A percentile compares a stretch with the other conserved stretches of the same genome.
These are phyloP conservation scores for Platyrinchus mystaceus DNA, from an alignment of 2,797 vertebrate species.

Conservation along the genomic window DNA sequence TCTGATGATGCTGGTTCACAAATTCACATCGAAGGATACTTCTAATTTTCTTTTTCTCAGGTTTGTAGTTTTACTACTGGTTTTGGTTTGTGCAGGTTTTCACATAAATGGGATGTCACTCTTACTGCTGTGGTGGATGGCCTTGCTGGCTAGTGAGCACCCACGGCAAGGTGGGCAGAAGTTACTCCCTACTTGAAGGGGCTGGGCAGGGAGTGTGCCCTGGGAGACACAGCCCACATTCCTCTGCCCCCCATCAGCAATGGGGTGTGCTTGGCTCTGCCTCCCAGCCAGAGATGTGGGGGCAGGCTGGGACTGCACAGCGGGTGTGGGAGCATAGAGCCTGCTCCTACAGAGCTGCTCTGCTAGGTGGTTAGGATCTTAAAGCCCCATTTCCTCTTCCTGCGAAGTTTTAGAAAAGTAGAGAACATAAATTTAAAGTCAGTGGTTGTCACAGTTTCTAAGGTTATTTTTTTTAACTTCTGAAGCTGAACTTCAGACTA, in stretches of 20 bases:
- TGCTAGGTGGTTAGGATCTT: background rate
- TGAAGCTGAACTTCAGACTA: background rate
- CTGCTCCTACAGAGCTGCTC: background rate
- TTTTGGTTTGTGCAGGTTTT: background rate
- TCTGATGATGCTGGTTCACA: background rate
- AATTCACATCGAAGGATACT: background rate
- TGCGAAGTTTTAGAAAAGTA: background rate
- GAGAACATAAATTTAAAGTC: background rate
- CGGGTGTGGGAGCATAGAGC: accelerated
- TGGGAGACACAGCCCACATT: accelerated
- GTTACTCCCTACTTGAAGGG: accelerated
- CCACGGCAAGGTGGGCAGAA: accelerated
- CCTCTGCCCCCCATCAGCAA: accelerated
- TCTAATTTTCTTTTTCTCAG: background rate
- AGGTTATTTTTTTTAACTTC: background rate
- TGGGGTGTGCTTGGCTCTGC: background rate
- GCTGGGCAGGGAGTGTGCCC: background rate
- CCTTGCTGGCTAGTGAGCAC: background rate
- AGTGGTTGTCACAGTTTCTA: background rate
- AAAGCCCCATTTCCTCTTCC: background rate
- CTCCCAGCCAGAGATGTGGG: background rate
- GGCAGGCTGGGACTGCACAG: background rate
- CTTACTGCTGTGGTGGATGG: background rate
- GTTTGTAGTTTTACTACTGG: background rate
- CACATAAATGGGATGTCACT: accelerated